Base-by-base conservation (phyloP, 2,113 vertebrate species). In the Artemisiospiza belli region DNA sequence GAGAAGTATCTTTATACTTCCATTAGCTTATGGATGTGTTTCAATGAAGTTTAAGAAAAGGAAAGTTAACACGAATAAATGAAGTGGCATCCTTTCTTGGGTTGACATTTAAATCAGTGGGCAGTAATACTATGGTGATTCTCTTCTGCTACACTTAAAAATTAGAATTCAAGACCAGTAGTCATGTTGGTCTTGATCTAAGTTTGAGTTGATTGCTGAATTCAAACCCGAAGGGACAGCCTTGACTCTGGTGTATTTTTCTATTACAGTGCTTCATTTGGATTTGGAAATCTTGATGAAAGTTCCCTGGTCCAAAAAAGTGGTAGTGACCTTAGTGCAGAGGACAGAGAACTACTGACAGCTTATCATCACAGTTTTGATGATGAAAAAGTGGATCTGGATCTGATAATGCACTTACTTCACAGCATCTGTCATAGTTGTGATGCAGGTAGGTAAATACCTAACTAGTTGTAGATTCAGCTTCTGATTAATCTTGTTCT, bases 321-420 rank as follows among this genome's bases (percentile, higher is more conserved):
- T 49, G 83, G 76, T 51, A 96, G 80, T 81, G 98, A 98, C 87
- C 96, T 99, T 41, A 98, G 95, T 90, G 41, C 90, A 35, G 98
- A 99, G 94, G 99, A 99, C 47, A 98, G 98, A 97, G 98, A 99
- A 62, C 96, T 99, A 37, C 86, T 99, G 72, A 98, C 98, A 88
- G 97, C 98, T 47, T 99, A 99, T 95, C 98, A 99, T 96, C 98
- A 98, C 87, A 99, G 98, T 97, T 99, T 99, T 94, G 98, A 99
- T 83, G 99, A 99, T 86, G 98, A 99, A 94, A 97, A 98, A 82
- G 99, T 99, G 44, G 99, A 99, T 95, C 97, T 99, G 79, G 98
- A 99, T 90, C 98, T 99, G 87, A 98, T 99, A 69, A 98, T 99
- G 98, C 98, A 99, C 83, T 98, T 99, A 74, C 98, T 99, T 23